A percentile compares a stretch with the other conserved stretches of the same genome.
phyloP scores from a whole-genome alignment of 2,888 invertebrate genomes.

The Philopedon plagiatum region DNA sequence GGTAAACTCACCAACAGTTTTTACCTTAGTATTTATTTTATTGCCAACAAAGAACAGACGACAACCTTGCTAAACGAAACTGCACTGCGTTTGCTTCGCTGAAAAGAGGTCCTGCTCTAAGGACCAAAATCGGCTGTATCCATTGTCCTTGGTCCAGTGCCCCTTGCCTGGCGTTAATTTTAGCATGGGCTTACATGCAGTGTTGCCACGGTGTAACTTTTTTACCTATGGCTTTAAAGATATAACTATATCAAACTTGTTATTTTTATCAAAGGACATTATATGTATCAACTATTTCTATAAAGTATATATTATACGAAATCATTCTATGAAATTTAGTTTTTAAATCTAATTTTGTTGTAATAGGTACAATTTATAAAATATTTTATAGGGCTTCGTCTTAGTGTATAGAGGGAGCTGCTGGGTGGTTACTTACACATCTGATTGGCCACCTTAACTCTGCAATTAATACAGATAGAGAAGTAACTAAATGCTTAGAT shows the following conservation, averaged over 20 bases:
- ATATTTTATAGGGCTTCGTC: no score
- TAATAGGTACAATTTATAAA: no score
- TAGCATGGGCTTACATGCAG: slow-evolving; percentile 10
- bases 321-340: no score
- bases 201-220: slow-evolving; percentile 18
- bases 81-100: slow-evolving; percentile 32
- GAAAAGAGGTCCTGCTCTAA: slow-evolving; percentile 18
- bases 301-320: not conserved
- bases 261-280: not conserved
- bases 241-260: not conserved
- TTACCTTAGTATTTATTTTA: not conserved
- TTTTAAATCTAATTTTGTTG: no score
- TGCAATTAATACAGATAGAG: no score
- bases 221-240: not conserved
- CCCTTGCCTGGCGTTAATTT: slow-evolving; percentile 16
- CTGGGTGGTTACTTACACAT: no score
- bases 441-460: no score
- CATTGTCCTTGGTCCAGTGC: slow-evolving; percentile 47
- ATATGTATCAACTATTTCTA: not conserved
- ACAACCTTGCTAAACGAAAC: slow-evolving; percentile 18
- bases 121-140: slow-evolving; percentile 45
- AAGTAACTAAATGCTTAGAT: no score
- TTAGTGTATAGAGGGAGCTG: no score
- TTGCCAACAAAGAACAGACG: slow-evolving; percentile 18
- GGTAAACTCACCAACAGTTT: not conserved